Evolutionary conservation across 2,888 invertebrate genomes (phyloP), one percentile per base, ranked within the genome.

Genomic region (Athalia rosae): DNA sequence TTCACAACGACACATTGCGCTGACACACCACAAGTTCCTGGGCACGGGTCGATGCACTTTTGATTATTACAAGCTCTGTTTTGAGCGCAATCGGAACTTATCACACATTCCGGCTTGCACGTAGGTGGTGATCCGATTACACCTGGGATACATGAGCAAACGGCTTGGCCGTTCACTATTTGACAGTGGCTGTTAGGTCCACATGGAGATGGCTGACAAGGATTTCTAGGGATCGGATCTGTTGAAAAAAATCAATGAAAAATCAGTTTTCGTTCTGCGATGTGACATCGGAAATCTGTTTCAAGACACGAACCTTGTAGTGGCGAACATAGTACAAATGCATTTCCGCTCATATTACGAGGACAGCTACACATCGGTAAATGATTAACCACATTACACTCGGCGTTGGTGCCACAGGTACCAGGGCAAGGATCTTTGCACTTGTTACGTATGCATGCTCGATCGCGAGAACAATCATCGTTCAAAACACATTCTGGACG

Each of bases 61-160:
- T 94, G 93, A 85, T 95, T 95, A 4, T 94, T 93, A 85, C 97
- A 97, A 7, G 96, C 94, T 85, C 92, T 92, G 81, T 95, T 91
- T 80, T 93, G 93, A 48, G 95, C 91, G 86, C 97, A 97, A 84
- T 96, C 97, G 0, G 95, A 93, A 87, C 95, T 96, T 4, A 96
- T 93, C 11, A 95, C 93, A 89, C 97, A 97, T 89, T 97, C 96
- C 0, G 96, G 95, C 83, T 94, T 92, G 86, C 97, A 97, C 3
- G 91, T 91, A 8, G 92, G 92, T 78, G 97, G 95, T 64, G 93
- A 93, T 50, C 96, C 96, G 79, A 92, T 92, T 90, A 94, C 95
- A 56, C 95, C 95, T 66, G 95, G 93, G 45, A 95, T 87, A 87
- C 96, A 96, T 80, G 95, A 94, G 85, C 96, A 96, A 47, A 94